These are phyloP conservation scores for Centropyge bicolor DNA, from an alignment of 2,797 vertebrate genomes.

Conservation along the genomic window DNA sequence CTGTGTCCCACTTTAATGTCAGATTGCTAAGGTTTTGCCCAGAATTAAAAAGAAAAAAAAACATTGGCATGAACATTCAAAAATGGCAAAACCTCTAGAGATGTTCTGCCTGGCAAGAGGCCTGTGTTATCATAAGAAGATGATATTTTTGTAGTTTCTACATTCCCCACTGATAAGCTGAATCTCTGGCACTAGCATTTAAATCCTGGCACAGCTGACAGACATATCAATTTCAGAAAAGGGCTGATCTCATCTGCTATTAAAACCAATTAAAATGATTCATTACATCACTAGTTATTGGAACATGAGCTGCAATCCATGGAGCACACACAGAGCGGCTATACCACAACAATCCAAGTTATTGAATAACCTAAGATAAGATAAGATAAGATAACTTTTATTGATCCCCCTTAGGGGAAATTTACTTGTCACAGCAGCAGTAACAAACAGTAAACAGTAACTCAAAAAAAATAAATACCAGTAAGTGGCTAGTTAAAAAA, in stretches of 20 bases:
- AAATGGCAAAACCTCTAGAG: background rate
- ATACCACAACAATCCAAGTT: constrained; percentile 23
- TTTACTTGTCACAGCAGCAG: too few relatives aligned
- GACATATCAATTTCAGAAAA: background rate
- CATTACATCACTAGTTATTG: background rate
- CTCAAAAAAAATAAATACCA: too few relatives aligned
- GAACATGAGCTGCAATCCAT: constrained; percentile 26
- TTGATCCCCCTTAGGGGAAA: too few relatives aligned
- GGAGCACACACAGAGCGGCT: constrained; percentile 13
- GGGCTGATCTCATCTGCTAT: background rate
- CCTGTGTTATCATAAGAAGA: background rate
- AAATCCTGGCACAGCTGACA: background rate
- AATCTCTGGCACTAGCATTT: background rate
- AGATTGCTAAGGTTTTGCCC: background rate
- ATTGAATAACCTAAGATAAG: too few relatives aligned
- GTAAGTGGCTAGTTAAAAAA: too few relatives aligned
- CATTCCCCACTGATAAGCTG: background rate
- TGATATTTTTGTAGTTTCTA: background rate
- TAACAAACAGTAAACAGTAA: too few relatives aligned
- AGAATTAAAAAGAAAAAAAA: background rate
- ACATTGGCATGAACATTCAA: background rate
- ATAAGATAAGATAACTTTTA: too few relatives aligned
- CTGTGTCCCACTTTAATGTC: too few relatives aligned
- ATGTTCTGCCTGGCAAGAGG: background rate
- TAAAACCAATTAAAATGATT: constrained; percentile 11